Base-by-base conservation (phyloP, 2,113 vertebrate species). In the Aphyosemion australe region DNA sequence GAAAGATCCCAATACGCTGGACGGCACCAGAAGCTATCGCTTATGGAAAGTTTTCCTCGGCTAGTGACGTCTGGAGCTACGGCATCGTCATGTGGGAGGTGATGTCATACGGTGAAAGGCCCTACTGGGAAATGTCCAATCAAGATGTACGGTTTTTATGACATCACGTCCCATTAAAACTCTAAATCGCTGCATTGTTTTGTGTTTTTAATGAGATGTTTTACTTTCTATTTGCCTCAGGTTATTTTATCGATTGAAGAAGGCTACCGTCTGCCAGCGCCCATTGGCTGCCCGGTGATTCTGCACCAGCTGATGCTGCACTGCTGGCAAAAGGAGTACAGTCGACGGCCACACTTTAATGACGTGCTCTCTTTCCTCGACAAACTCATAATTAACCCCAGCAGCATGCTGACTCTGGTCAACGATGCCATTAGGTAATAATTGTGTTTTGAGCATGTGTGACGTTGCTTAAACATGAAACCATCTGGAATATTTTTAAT, bases 61-160 rank as follows among this genome's bases (percentile, higher is more conserved):
- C 95, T 34, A 97, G 96, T 0, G 97, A 99, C 0, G 90, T 94
- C 0, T 99, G 97, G 97, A 98, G 97, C 86, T 99, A 96, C 0
- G 97, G 95, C 7, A 99, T 99, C 41, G 96, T 99, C 59, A 99
- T 99, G 97, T 98, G 97, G 97, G 97, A 99, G 82, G 97, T 99
- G 85, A 99, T 98, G 97, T 99, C 97, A 55, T 98, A 97, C 0
- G 97, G 97, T 21, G 97, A 99, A 83, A 93, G 96, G 73, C 97
- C 97, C 0, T 99, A 99, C 69, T 99, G 97, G 97, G 97, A 99
- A 88, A 99, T 99, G 97, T 99, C 97, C 84, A 93, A 93, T 85
- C 93, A 93, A 83, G 92, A 93, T 69, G 92, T 93, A 76, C 90
- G 89, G 13, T 47, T 26, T 4, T 12, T 14, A 31, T 69, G 15